These are phyloP conservation scores for Coecobrya sp. DNA, from an alignment of 2,888 invertebrate species.

Conservation along the genomic window DNA sequence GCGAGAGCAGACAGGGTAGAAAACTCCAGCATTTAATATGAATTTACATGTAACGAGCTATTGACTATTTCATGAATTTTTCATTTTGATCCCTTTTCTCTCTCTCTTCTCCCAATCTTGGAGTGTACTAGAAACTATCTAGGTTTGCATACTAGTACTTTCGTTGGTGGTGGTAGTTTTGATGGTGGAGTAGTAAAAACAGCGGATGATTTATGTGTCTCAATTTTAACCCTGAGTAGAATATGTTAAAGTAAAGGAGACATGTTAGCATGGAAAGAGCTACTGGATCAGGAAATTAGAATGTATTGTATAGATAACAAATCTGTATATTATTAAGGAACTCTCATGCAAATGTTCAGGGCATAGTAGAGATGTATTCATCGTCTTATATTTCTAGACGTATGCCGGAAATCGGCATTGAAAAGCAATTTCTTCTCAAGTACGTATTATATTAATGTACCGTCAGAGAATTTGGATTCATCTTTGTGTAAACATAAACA, in stretches of 20 bases:
- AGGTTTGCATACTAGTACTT: constrained; percentile 24
- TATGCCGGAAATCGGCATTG: constrained; percentile 30
- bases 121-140: neutral
- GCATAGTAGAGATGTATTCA: neutral
- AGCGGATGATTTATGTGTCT: constrained; percentile 82
- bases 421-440: constrained; percentile 20
- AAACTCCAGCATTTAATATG: constrained; percentile 70
- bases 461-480: constrained; percentile 27
- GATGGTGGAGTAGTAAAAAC: constrained; percentile 69
- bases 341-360: neutral
- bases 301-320: constrained; percentile 48
- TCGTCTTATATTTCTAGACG: neutral
- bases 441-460: neutral
- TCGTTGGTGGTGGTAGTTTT: constrained; percentile 16
- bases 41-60: constrained; percentile 82
- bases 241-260: constrained; percentile 72
- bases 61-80: constrained; percentile 86
- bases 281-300: constrained; percentile 30
- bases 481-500: neutral
- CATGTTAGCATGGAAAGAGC: constrained; percentile 38
- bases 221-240: constrained; percentile 83
- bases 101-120: constrained; percentile 19
- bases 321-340: constrained; percentile 20
- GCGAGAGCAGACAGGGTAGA: constrained; percentile 15
- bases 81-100: constrained; percentile 84